phyloP scores from a whole-genome alignment of 2,888 invertebrate genomes.

The Sthenelais limicola region DNA sequence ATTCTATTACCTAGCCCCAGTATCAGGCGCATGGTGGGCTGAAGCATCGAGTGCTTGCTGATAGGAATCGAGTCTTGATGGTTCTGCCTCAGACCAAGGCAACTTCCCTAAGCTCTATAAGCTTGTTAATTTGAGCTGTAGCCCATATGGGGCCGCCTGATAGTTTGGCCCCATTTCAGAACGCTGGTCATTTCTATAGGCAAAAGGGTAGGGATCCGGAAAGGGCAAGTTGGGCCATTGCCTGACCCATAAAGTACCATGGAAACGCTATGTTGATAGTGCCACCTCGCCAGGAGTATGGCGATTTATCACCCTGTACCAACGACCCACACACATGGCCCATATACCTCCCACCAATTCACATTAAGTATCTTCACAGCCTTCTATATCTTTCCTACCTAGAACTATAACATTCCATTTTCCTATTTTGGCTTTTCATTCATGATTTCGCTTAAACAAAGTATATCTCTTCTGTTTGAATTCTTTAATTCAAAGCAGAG shows the following conservation, averaged over 20 bases:
- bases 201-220: slow-evolving; percentile 13
- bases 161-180: slow-evolving; percentile 37
- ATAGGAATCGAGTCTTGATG: slow-evolving; percentile 33
- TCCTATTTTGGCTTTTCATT: too few relatives aligned
- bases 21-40: neutral
- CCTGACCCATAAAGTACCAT: slow-evolving; percentile 11
- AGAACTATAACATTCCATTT: too few relatives aligned
- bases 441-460: too few relatives aligned
- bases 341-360: too few relatives aligned
- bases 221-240: slow-evolving; percentile 40
- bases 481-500: too few relatives aligned
- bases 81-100: neutral
- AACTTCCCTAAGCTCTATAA: slow-evolving; percentile 22
- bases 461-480: too few relatives aligned
- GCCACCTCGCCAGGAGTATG: neutral
- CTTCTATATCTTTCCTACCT: too few relatives aligned
- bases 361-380: too few relatives aligned
- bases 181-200: slow-evolving; percentile 33
- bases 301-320: slow-evolving; percentile 23
- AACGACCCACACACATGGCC: slow-evolving; percentile 22
- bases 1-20: slow-evolving; percentile 22
- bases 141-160: slow-evolving; percentile 35
- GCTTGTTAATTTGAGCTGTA: slow-evolving; percentile 33
- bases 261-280: slow-evolving; percentile 25
- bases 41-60: neutral